Base-by-base conservation (phyloP, 1,140 invertebrate species). In the Drosophila parabipectinata region DNA sequence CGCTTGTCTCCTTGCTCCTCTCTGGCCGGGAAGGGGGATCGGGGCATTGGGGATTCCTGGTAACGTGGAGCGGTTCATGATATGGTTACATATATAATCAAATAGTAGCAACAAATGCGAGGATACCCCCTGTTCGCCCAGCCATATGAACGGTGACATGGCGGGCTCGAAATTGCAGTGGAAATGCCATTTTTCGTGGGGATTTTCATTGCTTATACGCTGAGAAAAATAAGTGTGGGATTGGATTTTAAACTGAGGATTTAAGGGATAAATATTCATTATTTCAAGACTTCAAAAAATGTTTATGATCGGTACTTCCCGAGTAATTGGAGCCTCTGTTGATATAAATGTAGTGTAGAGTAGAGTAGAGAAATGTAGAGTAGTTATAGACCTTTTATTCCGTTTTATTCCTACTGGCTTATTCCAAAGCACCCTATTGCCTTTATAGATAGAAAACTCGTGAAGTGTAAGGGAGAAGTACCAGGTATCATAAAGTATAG, bases 61-160 rank as follows among this genome's bases (percentile, higher is more conserved):
- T 6, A 45, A 28, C 52, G 47, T 73, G 75, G 56, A 62, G 45
- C 39, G 74, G 58, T 78, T 59, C 78, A 82, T 87, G 82, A 85
- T 87, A 87, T 69, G 69, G 78, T 66, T 76, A 79, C 75, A 87
- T 78, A 88, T 88, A 87, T 87, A 87, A 87, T 87, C 82, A 87
- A 87, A 85, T 87, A 87, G 68, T 80, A 69, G 81, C 81, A 77
- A 80, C 80, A 84, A 84, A 85, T 84, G 72, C 72, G 67, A 59
- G 52, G 61, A 74, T 73, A 61, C 74, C 71, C 50, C 63, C 55
- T 64, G 58, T 50, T 72, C 73, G 72, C 28, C 74, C 74, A 76
- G 60, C 60, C 77, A 85, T 85, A 79, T 85, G 81, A 82, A 87
- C 79, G 83, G 78, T 85, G 81, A 84, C 79, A 83, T 85, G 82